phyloP scores from a whole-genome alignment of 2,888 invertebrate species.

The Leptodirus hochenwartii region DNA sequence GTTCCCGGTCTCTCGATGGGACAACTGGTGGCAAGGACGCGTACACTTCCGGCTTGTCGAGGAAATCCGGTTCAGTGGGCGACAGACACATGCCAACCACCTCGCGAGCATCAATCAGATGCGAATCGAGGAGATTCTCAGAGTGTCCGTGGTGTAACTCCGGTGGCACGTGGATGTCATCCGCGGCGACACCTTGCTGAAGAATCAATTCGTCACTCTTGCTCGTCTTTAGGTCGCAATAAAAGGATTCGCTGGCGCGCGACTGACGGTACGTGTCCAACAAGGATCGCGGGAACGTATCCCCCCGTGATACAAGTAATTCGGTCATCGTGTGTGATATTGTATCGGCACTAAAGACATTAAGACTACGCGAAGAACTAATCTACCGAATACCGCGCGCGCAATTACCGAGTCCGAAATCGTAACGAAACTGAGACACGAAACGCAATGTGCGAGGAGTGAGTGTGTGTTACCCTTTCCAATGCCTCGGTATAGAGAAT shows the following conservation, averaged over 20 bases:
- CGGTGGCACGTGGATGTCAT: conserved; percentile 23
- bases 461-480: too few relatives aligned
- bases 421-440: too few relatives aligned
- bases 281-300: conserved; percentile 28
- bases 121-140: conserved; percentile 25
- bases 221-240: conserved; percentile 30
- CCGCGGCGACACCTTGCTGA: conserved; percentile 28
- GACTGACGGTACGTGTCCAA: conserved; percentile 24
- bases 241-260: conserved; percentile 22
- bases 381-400: too few relatives aligned
- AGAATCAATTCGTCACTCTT: conserved; percentile 33
- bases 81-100: conserved; percentile 18
- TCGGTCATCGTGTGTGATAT: too few relatives aligned
- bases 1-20: conserved; percentile 15
- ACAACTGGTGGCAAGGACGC: conserved; percentile 14
- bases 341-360: too few relatives aligned
- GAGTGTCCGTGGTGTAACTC: conserved; percentile 30
- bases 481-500: too few relatives aligned
- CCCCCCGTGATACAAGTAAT: conserved; percentile 26
- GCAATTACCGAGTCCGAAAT: too few relatives aligned
- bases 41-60: conserved; percentile 22
- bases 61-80: conserved; percentile 20
- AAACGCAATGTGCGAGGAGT: too few relatives aligned
- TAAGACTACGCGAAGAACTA: too few relatives aligned
- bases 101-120: too few relatives aligned